These are phyloP conservation scores for Sceloporus undulatus DNA, from an alignment of 2,113 vertebrate species.

Conservation along the genomic window DNA sequence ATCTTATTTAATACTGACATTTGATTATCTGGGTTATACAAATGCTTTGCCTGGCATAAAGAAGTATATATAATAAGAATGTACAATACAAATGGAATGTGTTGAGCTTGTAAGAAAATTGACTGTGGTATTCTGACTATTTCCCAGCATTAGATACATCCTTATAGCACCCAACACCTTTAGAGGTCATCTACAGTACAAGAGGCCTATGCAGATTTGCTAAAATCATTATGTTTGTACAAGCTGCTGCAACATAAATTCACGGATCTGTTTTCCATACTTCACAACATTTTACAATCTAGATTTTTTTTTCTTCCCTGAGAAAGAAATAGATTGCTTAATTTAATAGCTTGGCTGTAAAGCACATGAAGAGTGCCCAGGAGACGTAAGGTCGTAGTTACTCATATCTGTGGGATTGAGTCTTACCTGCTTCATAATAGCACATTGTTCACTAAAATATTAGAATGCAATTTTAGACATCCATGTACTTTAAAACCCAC, in stretches of 20 bases:
- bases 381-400: conserved; percentile 70
- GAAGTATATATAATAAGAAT: not conserved
- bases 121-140: conserved; percentile 15
- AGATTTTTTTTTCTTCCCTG: conserved; percentile 69
- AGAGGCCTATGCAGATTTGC: conserved; percentile 52
- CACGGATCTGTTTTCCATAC: conserved; percentile 73
- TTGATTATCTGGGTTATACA: too few species aligned
- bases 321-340: conserved; percentile 68
- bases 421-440: conserved; percentile 52
- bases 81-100: conserved; percentile 6
- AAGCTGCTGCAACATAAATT: conserved; percentile 60
- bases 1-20: too few species aligned
- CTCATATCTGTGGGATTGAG: conserved; percentile 62
- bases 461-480: conserved; percentile 50
- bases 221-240: conserved; percentile 62
- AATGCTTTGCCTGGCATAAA: too few species aligned
- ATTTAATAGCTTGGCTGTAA: conserved; percentile 68
- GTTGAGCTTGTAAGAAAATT: not conserved
- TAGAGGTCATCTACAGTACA: conserved; percentile 35
- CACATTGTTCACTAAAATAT: conserved; percentile 62
- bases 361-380: conserved; percentile 33
- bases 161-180: not conserved
- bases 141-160: not conserved
- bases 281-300: conserved; percentile 62
- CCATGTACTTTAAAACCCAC: conserved; percentile 37